Base-by-base conservation (phyloP, 2,888 invertebrate genomes). In the Eupithecia exiguata region DNA sequence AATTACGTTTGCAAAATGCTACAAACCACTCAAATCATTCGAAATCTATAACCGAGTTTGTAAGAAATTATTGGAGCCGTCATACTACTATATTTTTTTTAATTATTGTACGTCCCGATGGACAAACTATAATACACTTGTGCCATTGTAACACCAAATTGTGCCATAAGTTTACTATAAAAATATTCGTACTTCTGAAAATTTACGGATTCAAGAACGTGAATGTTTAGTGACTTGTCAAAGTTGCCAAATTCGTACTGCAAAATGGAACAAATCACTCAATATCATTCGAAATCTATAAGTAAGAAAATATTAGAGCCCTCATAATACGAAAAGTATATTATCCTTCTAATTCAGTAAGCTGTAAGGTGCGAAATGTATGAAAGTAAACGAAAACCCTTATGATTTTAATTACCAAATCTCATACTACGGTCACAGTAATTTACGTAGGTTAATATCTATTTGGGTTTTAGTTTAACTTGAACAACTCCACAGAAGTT, bases 401-500 rank as follows among this genome's bases (percentile, higher is more conserved):
- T 12, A 12, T 4, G 21, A 1, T 53, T 53, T 49, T 53, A 21
- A 21, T 21, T 21, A 49, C 0, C 49, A 53, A 53, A 58, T 10
- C 25, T 25, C 25, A 12, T 21, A 25, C 58, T 58, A 25, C 25
- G 58, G 12, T 25, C 25, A 16, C 25, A n/a, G 25, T 21, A 25
- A 66, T 40, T 25, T 40, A 14, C 25, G 38, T 25, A 43, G 66
- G n/a, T 66, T 25, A n/a, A 35, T 36, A 66, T 66, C 40, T n/a
- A 66, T 66, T 66, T 43, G 21, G 25, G 40, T 25, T 38, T 62
- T 14, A 66, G 40, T 40, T 40, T 38, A 66, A 38, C 65, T 38
- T 16, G 21, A 38, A 38, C 21, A 9, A 21, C 2, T 69, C 49
- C 62, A 49, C 61, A 21, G 16, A 66, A 74, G 69, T 71, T 74